Percentiles rank a stretch among this genome's conserved stretches.
phyloP scores from a whole-genome alignment of 2,888 invertebrate species.

The Caenorhabditis virilis region DNA sequence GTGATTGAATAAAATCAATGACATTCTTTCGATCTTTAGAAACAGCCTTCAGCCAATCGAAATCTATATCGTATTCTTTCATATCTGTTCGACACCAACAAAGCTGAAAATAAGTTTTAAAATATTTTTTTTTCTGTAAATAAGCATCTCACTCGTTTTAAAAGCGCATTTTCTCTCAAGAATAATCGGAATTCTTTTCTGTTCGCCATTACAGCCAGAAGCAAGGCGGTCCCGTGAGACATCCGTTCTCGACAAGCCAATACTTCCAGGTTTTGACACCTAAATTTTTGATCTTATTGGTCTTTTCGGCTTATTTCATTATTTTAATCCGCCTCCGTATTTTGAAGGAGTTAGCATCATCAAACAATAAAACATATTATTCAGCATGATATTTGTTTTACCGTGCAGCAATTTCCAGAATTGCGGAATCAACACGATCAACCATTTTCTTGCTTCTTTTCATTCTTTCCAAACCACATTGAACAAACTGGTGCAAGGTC shows the following conservation, averaged over 20 bases:
- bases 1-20: constrained; percentile 5
- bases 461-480: constrained; percentile 63
- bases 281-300: too few relatives aligned
- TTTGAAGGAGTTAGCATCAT: too few relatives aligned
- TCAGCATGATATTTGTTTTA: constrained; percentile 72
- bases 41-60: constrained; percentile 25
- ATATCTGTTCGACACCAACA: constrained; percentile 40
- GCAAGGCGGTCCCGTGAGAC: constrained; percentile 79
- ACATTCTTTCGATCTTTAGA: constrained; percentile 9
- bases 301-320: too few relatives aligned
- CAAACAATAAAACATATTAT: too few relatives aligned
- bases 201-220: constrained; percentile 74
- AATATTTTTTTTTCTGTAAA: neutral
- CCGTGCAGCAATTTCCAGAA: constrained; percentile 76
- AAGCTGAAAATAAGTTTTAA: constrained; percentile 25
- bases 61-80: constrained; percentile 15
- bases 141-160: constrained; percentile 72
- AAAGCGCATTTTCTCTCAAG: constrained; percentile 78
- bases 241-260: constrained; percentile 76
- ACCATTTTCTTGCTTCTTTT: constrained; percentile 77
- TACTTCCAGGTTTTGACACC: constrained; percentile 30
- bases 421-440: constrained; percentile 77
- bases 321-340: too few relatives aligned
- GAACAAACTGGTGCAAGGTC: constrained; percentile 34
- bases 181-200: constrained; percentile 44